Evolutionary conservation across 2,888 invertebrate species (phyloP).

Genomic region (Caenorhabditis uteleia): DNA sequence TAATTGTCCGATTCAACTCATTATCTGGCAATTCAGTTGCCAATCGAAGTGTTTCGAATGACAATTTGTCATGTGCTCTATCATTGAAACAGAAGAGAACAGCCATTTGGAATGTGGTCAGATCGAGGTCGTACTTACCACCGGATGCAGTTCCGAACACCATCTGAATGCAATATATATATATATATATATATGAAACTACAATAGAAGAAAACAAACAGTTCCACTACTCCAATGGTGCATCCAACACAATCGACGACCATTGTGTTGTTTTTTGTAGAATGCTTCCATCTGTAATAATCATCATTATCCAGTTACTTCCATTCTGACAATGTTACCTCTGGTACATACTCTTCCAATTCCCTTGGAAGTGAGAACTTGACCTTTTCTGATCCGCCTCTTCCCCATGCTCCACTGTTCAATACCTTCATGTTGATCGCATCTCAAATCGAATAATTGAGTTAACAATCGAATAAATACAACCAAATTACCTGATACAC

Average conservation of each 20-base stretch:
- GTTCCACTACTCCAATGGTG: conserved; percentile 99
- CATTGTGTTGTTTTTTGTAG: conserved; percentile 95
- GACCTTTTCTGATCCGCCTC: conserved; percentile 80
- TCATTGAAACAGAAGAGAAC: conserved; percentile 99
- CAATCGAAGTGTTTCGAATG: conserved; percentile 92
- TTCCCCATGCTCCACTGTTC: conserved; percentile 96
- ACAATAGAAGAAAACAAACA: conserved; percentile 69
- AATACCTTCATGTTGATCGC: conserved; percentile 95
- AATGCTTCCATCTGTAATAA: conserved; percentile 84
- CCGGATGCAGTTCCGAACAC: conserved; percentile 91
- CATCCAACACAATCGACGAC: conserved; percentile 95
- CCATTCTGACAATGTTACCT: conserved; percentile 71
- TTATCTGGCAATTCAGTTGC: conserved; percentile 96
- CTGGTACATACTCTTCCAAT: conserved; percentile 97
- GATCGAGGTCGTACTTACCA: conserved; percentile 89
- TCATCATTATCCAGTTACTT: not conserved
- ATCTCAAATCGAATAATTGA: too few species aligned
- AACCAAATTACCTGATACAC: conserved; percentile 34
- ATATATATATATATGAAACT: too few species aligned
- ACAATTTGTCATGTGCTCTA: conserved; percentile 82
- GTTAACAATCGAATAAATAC: not conserved
- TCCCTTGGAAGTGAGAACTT: conserved; percentile 95
- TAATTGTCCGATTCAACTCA: conserved; percentile 89
- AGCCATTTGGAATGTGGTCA: conserved; percentile 99
- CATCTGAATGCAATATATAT: conserved; percentile 75